These are phyloP conservation scores for Campopleginae sp. DNA, from an alignment of 2,888 invertebrate species.

Conservation along the genomic window DNA sequence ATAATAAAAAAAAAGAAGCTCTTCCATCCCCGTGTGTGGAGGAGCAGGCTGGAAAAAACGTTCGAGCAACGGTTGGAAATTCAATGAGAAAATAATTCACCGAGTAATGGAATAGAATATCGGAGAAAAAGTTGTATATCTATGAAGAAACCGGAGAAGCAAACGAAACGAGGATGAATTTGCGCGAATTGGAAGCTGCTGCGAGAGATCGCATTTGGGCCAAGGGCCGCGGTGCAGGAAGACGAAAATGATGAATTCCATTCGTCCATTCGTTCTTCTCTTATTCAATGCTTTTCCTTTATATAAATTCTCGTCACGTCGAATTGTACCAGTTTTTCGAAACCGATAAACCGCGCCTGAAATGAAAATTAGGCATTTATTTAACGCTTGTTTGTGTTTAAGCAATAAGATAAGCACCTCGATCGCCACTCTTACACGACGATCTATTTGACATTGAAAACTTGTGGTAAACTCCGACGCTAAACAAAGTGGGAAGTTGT, in stretches of 20 bases:
- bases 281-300: not conserved
- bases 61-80: not conserved
- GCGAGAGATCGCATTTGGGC: constrained; percentile 44
- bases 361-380: not conserved
- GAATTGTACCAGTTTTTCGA: not conserved
- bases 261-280: not conserved
- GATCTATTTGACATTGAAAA: not conserved
- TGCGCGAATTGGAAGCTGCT: constrained; percentile 12
- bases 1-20: not conserved
- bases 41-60: not conserved
- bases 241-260: constrained; percentile 14
- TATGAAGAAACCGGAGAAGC: not conserved
- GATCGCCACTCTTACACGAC: not conserved
- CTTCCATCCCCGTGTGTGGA: not conserved
- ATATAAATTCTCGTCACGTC: not conserved
- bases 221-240: constrained; percentile 24
- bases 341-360: not conserved
- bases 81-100: not conserved
- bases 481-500: not conserved
- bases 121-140: not conserved
- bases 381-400: not conserved
- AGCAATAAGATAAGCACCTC: not conserved
- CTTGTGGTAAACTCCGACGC: not conserved
- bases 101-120: not conserved
- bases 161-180: constrained; percentile 32